Evolutionary conservation across 2,888 invertebrate species (phyloP).

Genomic region (Noctua fimbriata): DNA sequence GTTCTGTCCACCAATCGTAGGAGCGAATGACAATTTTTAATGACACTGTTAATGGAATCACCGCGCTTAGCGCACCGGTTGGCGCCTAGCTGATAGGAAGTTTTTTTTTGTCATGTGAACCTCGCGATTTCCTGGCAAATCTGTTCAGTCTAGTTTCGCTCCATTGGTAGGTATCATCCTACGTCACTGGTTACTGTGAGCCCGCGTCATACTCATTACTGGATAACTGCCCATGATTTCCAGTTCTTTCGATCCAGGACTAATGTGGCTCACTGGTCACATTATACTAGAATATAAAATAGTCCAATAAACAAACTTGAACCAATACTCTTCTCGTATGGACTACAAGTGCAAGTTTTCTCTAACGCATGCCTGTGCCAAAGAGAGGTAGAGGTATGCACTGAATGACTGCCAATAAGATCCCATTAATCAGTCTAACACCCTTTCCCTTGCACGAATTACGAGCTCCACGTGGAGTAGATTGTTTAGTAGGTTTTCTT

Average conservation of each 20-base stretch:
- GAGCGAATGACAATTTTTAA: constrained; percentile 29
- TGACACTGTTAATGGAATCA: constrained; percentile 18
- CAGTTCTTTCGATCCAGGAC: not conserved
- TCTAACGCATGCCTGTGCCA: constrained; percentile 41
- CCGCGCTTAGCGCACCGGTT: constrained; percentile 27
- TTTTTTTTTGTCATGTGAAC: constrained; percentile 41
- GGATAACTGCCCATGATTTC: not conserved
- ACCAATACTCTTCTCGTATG: constrained; percentile 26
- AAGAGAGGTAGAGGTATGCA: constrained; percentile 25
- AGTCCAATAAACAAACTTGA: constrained; percentile 22
- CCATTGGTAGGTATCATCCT: not conserved
- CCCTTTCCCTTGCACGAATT: constrained; percentile 50
- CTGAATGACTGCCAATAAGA: constrained; percentile 41
- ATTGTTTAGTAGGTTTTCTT: not conserved
- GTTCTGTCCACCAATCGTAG: constrained; percentile 31
- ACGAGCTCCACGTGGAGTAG: constrained; percentile 26
- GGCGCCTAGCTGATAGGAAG: constrained; percentile 32
- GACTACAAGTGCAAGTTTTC: constrained; percentile 37
- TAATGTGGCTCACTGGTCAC: not conserved
- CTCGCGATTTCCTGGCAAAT: constrained; percentile 34
- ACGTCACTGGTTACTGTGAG: not conserved
- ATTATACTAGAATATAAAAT: constrained; percentile 5
- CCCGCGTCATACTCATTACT: not conserved
- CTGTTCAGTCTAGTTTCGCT: not conserved
- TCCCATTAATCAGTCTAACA: constrained; percentile 46